Conservation (phyloP, 2,797 vertebrate species). For the Phyllotis vaccarum region DNA sequence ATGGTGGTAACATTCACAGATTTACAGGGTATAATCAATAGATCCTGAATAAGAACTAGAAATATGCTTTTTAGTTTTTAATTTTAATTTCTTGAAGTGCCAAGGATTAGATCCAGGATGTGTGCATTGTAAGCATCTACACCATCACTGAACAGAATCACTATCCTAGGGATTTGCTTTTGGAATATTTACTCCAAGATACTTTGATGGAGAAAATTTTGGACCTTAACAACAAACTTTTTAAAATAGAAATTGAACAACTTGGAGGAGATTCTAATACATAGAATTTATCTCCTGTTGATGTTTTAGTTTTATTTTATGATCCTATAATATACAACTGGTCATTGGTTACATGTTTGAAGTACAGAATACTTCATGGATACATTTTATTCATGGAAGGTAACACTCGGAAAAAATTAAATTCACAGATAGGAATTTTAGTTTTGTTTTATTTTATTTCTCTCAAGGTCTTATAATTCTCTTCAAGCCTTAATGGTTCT, state of each 20-base stretch:
- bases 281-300: not conserved
- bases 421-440: not conserved
- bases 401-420: not conserved
- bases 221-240: not conserved
- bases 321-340: not conserved
- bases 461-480: not conserved
- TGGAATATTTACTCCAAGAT: not conserved
- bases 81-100: not conserved
- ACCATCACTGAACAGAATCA: not conserved
- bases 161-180: not conserved
- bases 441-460: not conserved
- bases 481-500: not conserved
- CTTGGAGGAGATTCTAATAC: conserved; percentile 11
- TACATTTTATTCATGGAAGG: not conserved
- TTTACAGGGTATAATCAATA: not conserved
- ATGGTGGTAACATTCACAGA: not conserved
- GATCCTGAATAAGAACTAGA: not conserved
- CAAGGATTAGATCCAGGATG: not conserved
- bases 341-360: conserved; percentile 18
- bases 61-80: not conserved
- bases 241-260: not conserved
- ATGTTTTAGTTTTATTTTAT: not conserved
- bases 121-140: not conserved
- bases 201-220: not conserved
- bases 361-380: not conserved